Percentiles rank a stretch among this genome's conserved stretches.
Conservation (phyloP, 2,888 invertebrate species). For the Parelbella ahira region DNA sequence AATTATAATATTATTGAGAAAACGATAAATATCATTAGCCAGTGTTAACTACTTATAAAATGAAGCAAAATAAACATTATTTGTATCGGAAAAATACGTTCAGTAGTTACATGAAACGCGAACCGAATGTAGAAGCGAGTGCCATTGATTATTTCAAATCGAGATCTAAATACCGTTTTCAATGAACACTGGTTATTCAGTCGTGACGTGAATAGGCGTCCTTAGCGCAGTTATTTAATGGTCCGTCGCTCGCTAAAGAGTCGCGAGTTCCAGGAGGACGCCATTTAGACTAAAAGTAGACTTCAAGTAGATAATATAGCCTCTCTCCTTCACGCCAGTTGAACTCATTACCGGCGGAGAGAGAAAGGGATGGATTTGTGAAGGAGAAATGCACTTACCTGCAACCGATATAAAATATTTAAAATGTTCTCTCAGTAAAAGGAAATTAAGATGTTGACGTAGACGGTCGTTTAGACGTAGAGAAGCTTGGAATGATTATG, state of each 20-base stretch:
- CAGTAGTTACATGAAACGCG: not conserved
- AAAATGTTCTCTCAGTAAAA: not conserved
- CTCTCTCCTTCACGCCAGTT: slow-evolving; percentile 47
- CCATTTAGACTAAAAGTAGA: slow-evolving; percentile 59
- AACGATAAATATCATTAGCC: no score
- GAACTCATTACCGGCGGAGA: slow-evolving; percentile 35
- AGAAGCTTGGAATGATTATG: no score
- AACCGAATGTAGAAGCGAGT: slow-evolving; percentile 2
- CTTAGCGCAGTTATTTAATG: slow-evolving; percentile 65
- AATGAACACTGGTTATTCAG: slow-evolving; percentile 35
- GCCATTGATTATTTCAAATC: slow-evolving; percentile 5
- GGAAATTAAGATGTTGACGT: not conserved
- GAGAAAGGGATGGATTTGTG: slow-evolving; percentile 15
- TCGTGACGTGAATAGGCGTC: slow-evolving; percentile 49
- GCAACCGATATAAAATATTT: slow-evolving; percentile 2
- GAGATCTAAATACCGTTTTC: slow-evolving; percentile 23
- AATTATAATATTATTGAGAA: no score
- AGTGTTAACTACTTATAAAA: not conserved
- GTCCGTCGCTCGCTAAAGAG: slow-evolving; percentile 61
- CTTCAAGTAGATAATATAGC: slow-evolving; percentile 44
- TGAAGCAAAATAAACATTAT: not conserved
- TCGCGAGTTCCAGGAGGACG: slow-evolving; percentile 47
- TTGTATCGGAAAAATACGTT: no score
- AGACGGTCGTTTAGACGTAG: no score
- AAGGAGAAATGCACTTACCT: slow-evolving; percentile 2